phyloP scores from a whole-genome alignment of 2,888 invertebrate genomes.

The Rhagonycha lutea region DNA sequence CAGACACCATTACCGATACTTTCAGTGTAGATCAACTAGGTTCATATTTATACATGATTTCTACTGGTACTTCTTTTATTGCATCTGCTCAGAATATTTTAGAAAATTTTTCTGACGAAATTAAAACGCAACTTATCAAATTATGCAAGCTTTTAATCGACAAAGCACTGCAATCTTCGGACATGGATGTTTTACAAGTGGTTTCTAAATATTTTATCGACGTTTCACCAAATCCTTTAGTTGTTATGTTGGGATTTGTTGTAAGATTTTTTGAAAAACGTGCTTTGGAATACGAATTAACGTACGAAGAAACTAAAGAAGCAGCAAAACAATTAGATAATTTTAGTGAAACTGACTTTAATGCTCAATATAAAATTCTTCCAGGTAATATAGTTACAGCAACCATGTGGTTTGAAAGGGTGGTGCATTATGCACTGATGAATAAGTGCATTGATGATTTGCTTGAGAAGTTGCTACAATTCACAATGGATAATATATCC shows the following conservation, averaged over 20 bases:
- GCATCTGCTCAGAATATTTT: not conserved
- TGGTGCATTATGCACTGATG: constrained; percentile 11
- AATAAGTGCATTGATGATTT: constrained; percentile 12
- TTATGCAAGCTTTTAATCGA: constrained; percentile 16
- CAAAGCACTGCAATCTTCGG: not conserved
- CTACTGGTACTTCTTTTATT: not conserved
- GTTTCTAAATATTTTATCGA: constrained; percentile 8
- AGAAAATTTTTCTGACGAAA: not conserved
- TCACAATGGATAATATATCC: constrained; percentile 23
- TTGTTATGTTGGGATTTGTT: constrained; percentile 12
- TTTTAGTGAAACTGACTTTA: constrained; percentile 20
- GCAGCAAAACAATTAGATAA: not conserved
- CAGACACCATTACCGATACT: not conserved
- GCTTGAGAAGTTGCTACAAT: constrained; percentile 36
- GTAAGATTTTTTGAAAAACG: constrained; percentile 14
- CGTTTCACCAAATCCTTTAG: not conserved
- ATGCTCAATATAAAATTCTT: constrained; percentile 5
- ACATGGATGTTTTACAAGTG: not conserved
- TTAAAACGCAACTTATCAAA: constrained; percentile 20
- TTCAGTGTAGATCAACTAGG: not conserved
- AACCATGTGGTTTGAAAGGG: constrained; percentile 16
- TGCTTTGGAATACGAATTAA: constrained; percentile 14
- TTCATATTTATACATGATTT: constrained; percentile 2
- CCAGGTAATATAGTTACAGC: not conserved
- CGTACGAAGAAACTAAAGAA: constrained; percentile 18